Conservation (phyloP, 1,140 invertebrate species). For the Diorhabda sublineata region DNA sequence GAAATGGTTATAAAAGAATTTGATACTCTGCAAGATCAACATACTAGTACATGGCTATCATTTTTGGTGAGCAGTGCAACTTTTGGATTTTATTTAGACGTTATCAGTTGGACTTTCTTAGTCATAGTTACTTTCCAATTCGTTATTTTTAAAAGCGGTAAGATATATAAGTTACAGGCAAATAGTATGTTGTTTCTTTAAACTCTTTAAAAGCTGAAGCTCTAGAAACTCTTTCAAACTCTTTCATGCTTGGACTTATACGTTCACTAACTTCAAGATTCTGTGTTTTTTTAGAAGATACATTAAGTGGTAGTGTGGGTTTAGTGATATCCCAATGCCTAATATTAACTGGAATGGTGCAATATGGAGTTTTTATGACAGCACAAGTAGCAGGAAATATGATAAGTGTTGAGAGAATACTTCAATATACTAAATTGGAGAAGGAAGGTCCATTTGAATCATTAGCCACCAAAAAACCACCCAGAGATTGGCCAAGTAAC, state of each 20-base stretch:
- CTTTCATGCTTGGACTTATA: too few species aligned
- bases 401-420: conserved; percentile 74
- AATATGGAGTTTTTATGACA: conserved; percentile 77
- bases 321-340: conserved; percentile 82
- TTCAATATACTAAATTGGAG: conserved; percentile 71
- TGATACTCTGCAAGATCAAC: conserved; percentile 62
- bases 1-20: conserved; percentile 64
- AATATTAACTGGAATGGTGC: conserved; percentile 73
- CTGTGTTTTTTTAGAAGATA: conserved; percentile 27
- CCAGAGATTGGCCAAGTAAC: conserved; percentile 64
- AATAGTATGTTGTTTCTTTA: too few species aligned
- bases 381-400: conserved; percentile 70
- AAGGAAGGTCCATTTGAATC: conserved; percentile 54
- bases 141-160: conserved; percentile 49
- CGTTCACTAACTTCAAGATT: too few species aligned
- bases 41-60: conserved; percentile 69
- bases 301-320: conserved; percentile 64
- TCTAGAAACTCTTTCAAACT: too few species aligned
- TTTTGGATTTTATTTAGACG: conserved; percentile 71
- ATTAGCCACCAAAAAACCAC: conserved; percentile 51
- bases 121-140: conserved; percentile 61
- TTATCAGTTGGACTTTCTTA: conserved; percentile 67
- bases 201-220: too few species aligned
- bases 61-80: conserved; percentile 74
- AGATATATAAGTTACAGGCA: too few species aligned